Conservation (phyloP, 1,140 invertebrate genomes). For the Eriocheir sinensis region DNA sequence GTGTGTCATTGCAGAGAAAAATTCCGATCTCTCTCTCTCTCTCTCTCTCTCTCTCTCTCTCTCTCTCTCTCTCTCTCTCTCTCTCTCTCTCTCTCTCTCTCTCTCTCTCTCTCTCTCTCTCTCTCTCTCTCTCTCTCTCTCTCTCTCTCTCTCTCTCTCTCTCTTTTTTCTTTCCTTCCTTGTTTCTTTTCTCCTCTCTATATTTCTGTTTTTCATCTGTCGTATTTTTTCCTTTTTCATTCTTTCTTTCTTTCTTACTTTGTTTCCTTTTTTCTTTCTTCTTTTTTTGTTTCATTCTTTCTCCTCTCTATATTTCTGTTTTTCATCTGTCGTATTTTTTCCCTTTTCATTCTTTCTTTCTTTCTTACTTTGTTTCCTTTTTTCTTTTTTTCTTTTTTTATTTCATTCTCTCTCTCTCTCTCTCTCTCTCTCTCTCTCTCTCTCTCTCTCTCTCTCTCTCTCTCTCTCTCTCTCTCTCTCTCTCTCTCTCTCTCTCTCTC, state of each 20-base stretch:
- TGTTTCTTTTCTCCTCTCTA: too few relatives aligned
- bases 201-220: background rate
- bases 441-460: conserved; percentile 5
- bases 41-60: too few relatives aligned
- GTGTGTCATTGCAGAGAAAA: background rate
- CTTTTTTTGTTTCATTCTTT: background rate
- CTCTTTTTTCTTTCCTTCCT: too few relatives aligned
- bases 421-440: conserved; percentile 22
- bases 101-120: too few relatives aligned
- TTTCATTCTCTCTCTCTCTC: background rate
- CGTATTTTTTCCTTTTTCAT: background rate
- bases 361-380: too few relatives aligned
- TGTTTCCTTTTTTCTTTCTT: background rate
- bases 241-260: conserved; percentile 24
- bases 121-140: too few relatives aligned
- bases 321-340: too few relatives aligned
- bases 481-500: background rate
- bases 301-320: too few relatives aligned
- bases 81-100: too few relatives aligned
- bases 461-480: conserved; percentile 14
- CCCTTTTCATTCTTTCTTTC: too few relatives aligned
- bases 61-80: too few relatives aligned
- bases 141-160: too few relatives aligned
- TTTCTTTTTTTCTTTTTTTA: background rate
- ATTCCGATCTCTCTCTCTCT: background rate